A percentile compares a stretch with the other conserved stretches of the same genome.
These are phyloP conservation scores for Pangasianodon hypophthalmus DNA, from an alignment of 2,113 vertebrate genomes.

Conservation along the genomic window DNA sequence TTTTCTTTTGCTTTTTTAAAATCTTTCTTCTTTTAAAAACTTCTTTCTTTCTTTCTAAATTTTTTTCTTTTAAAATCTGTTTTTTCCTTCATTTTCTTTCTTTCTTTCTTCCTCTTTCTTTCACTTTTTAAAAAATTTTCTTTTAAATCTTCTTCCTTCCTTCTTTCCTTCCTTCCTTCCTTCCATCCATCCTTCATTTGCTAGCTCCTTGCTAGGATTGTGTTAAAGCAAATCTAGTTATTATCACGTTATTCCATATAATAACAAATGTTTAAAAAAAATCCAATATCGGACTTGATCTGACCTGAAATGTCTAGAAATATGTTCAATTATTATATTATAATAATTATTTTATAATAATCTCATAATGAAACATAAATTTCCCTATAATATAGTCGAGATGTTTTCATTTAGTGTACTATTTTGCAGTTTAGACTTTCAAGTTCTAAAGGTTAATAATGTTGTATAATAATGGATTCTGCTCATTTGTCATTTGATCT, in stretches of 20 bases:
- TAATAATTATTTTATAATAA: not conserved
- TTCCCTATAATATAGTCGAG: not conserved
- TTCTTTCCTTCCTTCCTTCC: not conserved
- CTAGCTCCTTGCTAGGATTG: not conserved
- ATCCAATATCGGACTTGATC: not conserved
- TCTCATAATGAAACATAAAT: not conserved
- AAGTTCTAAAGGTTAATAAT: not conserved
- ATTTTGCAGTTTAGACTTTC: not conserved
- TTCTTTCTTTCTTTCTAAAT: not conserved
- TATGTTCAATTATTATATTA: not conserved
- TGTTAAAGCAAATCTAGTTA: too few relatives aligned
- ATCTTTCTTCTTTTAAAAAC: not conserved
- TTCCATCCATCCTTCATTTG: not conserved
- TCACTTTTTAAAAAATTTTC: not conserved
- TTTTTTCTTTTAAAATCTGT: not conserved
- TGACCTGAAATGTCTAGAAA: not conserved
- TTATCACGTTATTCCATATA: not conserved
- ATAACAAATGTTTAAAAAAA: not conserved
- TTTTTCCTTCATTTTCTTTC: not conserved
- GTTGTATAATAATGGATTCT: not conserved
- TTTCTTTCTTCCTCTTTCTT: not conserved
- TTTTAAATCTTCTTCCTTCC: too few relatives aligned
- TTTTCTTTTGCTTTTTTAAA: not conserved
- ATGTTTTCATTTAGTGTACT: not conserved
- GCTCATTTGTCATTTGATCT: not conserved